Conservation (phyloP, 2,888 invertebrate genomes). For the Serrognathus titanus region DNA sequence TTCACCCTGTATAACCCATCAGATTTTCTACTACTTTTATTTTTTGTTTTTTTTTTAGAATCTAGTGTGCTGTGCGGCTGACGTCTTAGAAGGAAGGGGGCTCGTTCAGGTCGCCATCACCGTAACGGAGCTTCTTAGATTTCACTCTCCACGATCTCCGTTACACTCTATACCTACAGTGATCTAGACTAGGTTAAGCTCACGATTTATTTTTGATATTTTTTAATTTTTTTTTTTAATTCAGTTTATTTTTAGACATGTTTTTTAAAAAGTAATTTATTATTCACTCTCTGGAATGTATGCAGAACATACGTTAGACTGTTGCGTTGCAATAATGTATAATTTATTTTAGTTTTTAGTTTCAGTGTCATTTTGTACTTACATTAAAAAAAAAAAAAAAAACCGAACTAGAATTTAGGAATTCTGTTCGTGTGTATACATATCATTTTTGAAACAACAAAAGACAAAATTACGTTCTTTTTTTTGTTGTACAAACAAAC, state of each 20-base stretch:
- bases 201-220: background rate
- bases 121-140: conserved; percentile 75
- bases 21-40: background rate
- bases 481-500: conserved; percentile 13
- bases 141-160: conserved; percentile 55
- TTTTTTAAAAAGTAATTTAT: background rate
- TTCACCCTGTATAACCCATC: background rate
- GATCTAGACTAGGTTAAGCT: conserved; percentile 10
- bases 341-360: too few species aligned
- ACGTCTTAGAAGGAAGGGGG: conserved; percentile 88
- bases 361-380: too few species aligned
- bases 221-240: conserved; percentile 2
- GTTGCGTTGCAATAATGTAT: background rate
- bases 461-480: background rate
- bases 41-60: conserved; percentile 61
- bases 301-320: background rate
- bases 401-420: too few species aligned
- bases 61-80: conserved; percentile 85
- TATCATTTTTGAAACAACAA: conserved; percentile 7
- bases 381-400: too few species aligned
- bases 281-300: background rate
- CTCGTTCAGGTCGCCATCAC: conserved; percentile 86
- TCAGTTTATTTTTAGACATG: background rate
- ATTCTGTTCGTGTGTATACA: too few species aligned
- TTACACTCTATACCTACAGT: conserved; percentile 30